Base-by-base conservation (phyloP, 2,113 vertebrate species). In the Leptosomus discolor region DNA sequence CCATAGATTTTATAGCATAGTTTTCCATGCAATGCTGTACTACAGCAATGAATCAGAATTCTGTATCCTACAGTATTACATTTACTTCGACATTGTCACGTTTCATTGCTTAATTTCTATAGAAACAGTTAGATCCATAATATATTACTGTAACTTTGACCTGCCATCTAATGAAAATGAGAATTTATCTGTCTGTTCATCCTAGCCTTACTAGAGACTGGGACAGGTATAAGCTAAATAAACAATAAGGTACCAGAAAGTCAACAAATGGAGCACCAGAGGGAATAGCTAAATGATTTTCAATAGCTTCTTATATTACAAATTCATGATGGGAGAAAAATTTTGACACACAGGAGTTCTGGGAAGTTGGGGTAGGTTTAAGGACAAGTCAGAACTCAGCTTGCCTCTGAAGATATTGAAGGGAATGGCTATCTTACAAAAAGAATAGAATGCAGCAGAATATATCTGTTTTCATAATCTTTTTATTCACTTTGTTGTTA, bases 401-500 rank as follows among this genome's bases (percentile, higher is more conserved):
- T 96, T 93, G 77, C 54, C 74, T 97, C 95, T 96, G 93, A 94
- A 92, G 56, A 43, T 89, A 58, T 45, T 85, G 60, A 91, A 96
- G 57, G 32, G 74, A 86, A 95, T 93, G 64, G 61, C 80, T 91
- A 12, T 68, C 22, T 74, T 78, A 91, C 56, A 93, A 89, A 92
- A 89, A 90, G 23, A 96, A 82, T 48, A 74, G 70, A 94, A 68
- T 54, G 71, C n/a, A 86, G 45, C 6, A 46, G 16, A 65, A 65
- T 22, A 22, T 94, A 82, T 93, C 91, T 90, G 39, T 91, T 97
- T 93, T 92, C 64, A 63, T 96, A 74, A 88, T 90, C 32, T 96
- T 94, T 97, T 54, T 77, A 51, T 73, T 90, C 17, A 18, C 24
- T 92, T 86, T 77, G n/a, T 94, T 95, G 51, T 48, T 23, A 2